Evolutionary conservation across 2,113 vertebrate genomes (phyloP), one percentile per base, ranked within the genome.

Genomic region (Eurypyga helias): DNA sequence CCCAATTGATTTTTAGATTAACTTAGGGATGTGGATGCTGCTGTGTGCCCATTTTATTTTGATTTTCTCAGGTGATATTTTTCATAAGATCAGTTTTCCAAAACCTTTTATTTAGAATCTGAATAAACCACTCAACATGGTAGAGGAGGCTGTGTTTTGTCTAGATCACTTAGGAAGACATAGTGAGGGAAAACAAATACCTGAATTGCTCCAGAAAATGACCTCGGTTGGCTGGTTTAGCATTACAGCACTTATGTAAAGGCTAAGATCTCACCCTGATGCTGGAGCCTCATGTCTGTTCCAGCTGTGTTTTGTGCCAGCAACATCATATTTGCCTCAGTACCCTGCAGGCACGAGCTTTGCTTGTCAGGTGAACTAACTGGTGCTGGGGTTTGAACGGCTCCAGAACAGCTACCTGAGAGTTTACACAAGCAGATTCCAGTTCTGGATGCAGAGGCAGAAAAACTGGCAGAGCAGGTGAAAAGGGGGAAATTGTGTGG

Each of bases 41-140:
- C 1, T 4, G 31, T 60, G 34, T 76, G 91, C 80, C 73, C 57
- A 36, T 95, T 97, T 96, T 93, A 69, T 67, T 89, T 70, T 88
- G 33, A 12, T 75, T 93, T 93, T 64, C 24, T 87, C 46, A 10
- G 10, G 13, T 45, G 48, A 1, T 25, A 18, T 48, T 54, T n/a
- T 41, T 17, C 26, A 7, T 28, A 36, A 90, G 48, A n/a, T 45
- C 13, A 24, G 19, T 67, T 90, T 66, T 55, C 28, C 23, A 72
- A 71, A 57, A 29, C 26, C 17, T 79, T 79, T 85, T 34, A 11
- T 71, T 90, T 79, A 83, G 66, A 45, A 29, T 43, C 49, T 43
- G 58, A 94, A 92, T 96, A 96, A 97, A 93, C 83, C 43, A n/a
- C 51, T 87, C 0, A 0, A 20, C 13, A 20, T 43, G 8, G 6